Percentiles rank a stretch among this genome's conserved stretches.
These are phyloP conservation scores for Falco novaeseelandiae DNA, from an alignment of 2,797 vertebrate genomes.

Conservation along the genomic window DNA sequence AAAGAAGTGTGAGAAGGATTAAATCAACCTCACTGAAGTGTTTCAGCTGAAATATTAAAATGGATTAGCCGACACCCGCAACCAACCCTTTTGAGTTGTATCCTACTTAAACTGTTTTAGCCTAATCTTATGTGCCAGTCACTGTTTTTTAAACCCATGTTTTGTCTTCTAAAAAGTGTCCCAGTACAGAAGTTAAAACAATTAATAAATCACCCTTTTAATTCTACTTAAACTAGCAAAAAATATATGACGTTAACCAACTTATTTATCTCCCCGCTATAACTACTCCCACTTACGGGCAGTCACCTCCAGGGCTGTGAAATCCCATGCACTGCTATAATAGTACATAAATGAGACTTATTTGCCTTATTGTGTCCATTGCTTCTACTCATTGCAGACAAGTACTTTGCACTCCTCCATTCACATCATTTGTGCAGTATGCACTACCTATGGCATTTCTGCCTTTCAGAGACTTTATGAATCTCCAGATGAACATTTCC, in stretches of 20 bases:
- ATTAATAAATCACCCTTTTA: background rate
- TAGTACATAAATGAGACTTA: background rate
- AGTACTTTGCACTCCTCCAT: background rate
- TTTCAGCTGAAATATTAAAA: background rate
- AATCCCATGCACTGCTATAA: background rate
- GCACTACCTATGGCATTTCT: background rate
- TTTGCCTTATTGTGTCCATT: background rate
- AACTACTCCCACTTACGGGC: background rate
- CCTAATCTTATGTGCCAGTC: background rate
- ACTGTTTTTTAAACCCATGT: background rate
- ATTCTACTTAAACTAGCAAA: background rate
- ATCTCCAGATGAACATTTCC: background rate
- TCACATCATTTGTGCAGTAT: background rate
- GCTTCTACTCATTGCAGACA: background rate
- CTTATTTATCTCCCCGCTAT: rapidly evolving
- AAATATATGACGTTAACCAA: background rate
- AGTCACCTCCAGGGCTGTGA: background rate
- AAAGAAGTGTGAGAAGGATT: background rate
- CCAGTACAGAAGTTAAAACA: background rate
- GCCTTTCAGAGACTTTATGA: background rate
- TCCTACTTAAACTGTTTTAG: background rate
- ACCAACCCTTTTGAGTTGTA: background rate
- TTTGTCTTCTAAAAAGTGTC: background rate
- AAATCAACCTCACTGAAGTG: background rate
- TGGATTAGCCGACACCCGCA: background rate